Evolutionary conservation across 2,888 invertebrate genomes (phyloP), one percentile per base, ranked within the genome.

Genomic region (Drosophila monieri): DNA sequence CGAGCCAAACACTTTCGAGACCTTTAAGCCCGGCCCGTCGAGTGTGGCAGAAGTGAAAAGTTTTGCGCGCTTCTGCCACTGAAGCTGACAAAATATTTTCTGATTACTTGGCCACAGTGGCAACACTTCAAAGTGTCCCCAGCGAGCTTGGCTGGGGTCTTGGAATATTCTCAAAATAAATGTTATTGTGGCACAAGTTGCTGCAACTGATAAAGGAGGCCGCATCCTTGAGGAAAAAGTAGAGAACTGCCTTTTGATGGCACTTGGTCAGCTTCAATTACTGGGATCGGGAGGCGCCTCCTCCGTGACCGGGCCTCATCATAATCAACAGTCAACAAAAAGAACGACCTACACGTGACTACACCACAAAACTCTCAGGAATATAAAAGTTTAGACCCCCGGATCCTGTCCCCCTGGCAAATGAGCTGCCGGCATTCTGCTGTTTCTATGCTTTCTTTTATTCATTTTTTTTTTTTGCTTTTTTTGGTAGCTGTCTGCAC

Each of bases 101-200:
- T 77, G 86, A 85, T 85, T 85, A 80, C 83, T 83, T 84, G 79
- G 73, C 59, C 75, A 76, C 75, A 18, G 1, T 18, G 74, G 75
- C 81, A 73, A 74, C 81, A 81, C 75, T 84, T 79, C 70, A 73
- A 74, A 73, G 62, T 64, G 72, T 65, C 67, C 37, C 57, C n/a
- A 30, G 18, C 37, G 37, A 41, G 43, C 37, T 23, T 57, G 52
- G 35, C 32, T 27, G 39, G 65, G 66, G 62, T 69, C 67, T 59
- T 56, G 71, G 77, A 75, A 83, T 80, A 86, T 84, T 84, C 81
- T 85, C 66, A 70, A 74, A 76, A 74, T 76, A 88, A 89, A 89
- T 88, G 88, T 88, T 88, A 85, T 88, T 85, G 80, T 77, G 71
- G 75, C 73, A 85, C 84, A 85, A 79, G 76, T 85, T 78, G 70